Base-by-base conservation (phyloP, 2,888 invertebrate species). In the Zelleria hepariella region DNA sequence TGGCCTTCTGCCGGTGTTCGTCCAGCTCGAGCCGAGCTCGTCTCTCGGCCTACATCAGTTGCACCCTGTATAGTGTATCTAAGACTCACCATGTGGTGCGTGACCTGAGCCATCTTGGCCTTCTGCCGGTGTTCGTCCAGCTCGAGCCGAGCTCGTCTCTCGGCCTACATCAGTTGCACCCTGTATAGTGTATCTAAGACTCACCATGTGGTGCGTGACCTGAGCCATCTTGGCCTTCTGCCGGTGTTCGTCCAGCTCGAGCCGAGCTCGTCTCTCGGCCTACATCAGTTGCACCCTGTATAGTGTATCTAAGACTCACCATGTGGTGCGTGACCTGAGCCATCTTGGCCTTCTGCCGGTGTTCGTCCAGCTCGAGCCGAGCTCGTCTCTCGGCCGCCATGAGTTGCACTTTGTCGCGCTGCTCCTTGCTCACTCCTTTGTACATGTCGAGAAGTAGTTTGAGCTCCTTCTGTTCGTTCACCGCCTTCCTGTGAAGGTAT, bases 371-470 rank as follows among this genome's bases (percentile, higher is more conserved):
- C 78, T 98, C 98, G 59, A 95, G 94, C 25, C 97, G 86, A 1
- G 95, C 92, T 85, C 97, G 97, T 71, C 97, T 94, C 82, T 98
- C 98, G 0, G 95, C 94, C 0, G 97, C 96, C 98, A 98, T 97
- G 60, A 98, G 90, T 84, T 97, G 96, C 52, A 97, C 98, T 86
- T 98, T 98, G 78, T 98, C 98, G 5, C 98, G 90, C 77, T 97
- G 97, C 74, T 98, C 98, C 78, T 98, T 98, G 61, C 97, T 95
- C 7, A 96, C 96, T n/a, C 97, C 96, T 86, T 98, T 98, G 87
- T 98, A 98, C 96, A 98, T 98, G 78, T 98, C 98, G 63, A 98
- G 87, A 10, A 98, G 82, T 0, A 98, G 85, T 77, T 98, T 98
- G 92, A 98, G 92, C 80, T 98, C 98, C 71, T 97, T 96, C 81